phyloP scores from a whole-genome alignment of 2,797 vertebrate species.

The Diplodus puntazzo region DNA sequence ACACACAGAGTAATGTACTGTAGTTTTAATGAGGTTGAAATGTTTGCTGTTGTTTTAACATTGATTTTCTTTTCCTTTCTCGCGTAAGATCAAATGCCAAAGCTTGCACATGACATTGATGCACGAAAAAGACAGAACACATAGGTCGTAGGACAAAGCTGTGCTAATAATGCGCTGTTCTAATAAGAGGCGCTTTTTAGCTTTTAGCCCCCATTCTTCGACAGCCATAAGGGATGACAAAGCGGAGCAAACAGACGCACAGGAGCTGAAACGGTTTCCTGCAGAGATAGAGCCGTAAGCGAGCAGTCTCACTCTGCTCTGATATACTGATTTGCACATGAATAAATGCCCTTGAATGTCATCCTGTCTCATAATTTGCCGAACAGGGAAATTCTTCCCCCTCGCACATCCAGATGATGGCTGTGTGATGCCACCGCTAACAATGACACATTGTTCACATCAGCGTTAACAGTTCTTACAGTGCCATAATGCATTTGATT shows the following conservation, averaged over 20 bases:
- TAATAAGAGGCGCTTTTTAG: constrained; percentile 46
- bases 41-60: constrained; percentile 49
- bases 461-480: constrained; percentile 35
- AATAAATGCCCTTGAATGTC: constrained; percentile 79
- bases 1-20: constrained; percentile 21
- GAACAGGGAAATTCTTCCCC: constrained; percentile 69
- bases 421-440: constrained; percentile 55
- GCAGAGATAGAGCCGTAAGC: constrained; percentile 53
- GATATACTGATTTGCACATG: constrained; percentile 77
- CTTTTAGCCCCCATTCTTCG: constrained; percentile 48
- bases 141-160: constrained; percentile 19
- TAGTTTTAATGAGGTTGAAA: constrained; percentile 38
- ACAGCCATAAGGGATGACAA: constrained; percentile 58
- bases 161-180: constrained; percentile 32
- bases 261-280: constrained; percentile 51
- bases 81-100: constrained; percentile 36
- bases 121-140: constrained; percentile 33
- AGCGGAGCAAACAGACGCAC: constrained; percentile 54
- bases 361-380: constrained; percentile 73
- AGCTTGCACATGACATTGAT: constrained; percentile 31
- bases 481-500: constrained; percentile 54
- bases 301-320: constrained; percentile 63
- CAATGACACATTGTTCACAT: constrained; percentile 66
- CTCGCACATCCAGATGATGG: constrained; percentile 56
- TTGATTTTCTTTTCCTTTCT: constrained; percentile 17